phyloP scores from a whole-genome alignment of 2,888 invertebrate species.

The Horisme vitalbata region DNA sequence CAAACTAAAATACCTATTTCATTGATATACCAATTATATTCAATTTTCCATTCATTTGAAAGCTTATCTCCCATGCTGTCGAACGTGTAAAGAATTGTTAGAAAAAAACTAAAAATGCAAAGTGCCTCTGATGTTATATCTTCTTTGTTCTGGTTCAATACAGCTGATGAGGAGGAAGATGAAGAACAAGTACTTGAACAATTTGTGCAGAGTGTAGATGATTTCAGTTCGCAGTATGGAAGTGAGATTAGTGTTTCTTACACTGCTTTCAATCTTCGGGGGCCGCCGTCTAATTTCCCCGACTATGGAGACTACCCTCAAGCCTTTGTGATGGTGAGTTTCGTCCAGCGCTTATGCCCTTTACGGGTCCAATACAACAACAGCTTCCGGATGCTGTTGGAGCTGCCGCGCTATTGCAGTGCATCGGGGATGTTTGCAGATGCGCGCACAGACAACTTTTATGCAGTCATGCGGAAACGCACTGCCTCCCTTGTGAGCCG shows the following conservation, averaged over 20 bases:
- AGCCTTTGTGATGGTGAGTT: conserved; percentile 92
- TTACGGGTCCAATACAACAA: too few species aligned
- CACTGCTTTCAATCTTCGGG: conserved; percentile 92
- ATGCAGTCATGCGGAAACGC: too few species aligned
- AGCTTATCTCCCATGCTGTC: background rate
- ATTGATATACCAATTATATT: too few species aligned
- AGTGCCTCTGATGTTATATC: conserved; percentile 72
- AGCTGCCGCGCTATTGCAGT: too few species aligned
- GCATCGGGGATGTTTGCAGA: too few species aligned
- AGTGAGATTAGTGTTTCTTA: conserved; percentile 94
- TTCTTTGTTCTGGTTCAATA: conserved; percentile 68
- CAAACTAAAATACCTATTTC: too few species aligned
- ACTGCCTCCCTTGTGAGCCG: too few species aligned
- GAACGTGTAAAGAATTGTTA: background rate
- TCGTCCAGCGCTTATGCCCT: too few species aligned
- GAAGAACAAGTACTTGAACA: conserved; percentile 85
- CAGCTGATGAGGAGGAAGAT: conserved; percentile 53
- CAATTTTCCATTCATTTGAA: too few species aligned
- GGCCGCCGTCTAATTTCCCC: conserved; percentile 92
- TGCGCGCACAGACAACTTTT: too few species aligned
- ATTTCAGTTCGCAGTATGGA: conserved; percentile 96
- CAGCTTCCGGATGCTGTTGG: too few species aligned
- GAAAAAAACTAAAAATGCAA: conserved; percentile 65
- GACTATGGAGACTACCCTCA: conserved; percentile 96
- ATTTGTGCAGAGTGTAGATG: conserved; percentile 89